Evolutionary conservation across 2,888 invertebrate genomes (phyloP).

Genomic region (Drosophila limbata): DNA sequence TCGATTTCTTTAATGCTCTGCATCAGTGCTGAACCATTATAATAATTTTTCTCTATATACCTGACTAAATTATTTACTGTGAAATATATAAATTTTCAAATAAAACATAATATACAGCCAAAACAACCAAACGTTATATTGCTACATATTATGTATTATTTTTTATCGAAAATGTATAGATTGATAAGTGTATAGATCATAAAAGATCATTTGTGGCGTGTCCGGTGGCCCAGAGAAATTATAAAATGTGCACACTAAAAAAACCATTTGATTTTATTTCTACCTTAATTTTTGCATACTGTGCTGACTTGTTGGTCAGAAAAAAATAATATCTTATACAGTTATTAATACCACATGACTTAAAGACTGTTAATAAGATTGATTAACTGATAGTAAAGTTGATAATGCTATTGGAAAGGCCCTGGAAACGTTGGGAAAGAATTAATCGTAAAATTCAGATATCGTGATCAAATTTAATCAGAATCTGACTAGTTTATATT

Average conservation of each 20-base stretch:
- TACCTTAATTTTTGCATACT: constrained; percentile 7
- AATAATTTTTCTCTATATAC: constrained; percentile 63
- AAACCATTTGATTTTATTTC: constrained; percentile 3
- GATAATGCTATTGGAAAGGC: not conserved
- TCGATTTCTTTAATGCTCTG: constrained; percentile 38
- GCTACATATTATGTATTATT: constrained; percentile 60
- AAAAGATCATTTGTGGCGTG: not conserved
- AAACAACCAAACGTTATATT: constrained; percentile 34
- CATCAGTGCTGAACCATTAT: constrained; percentile 43
- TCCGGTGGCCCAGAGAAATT: constrained; percentile 7
- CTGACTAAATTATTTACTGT: constrained; percentile 77
- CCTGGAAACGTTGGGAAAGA: too few species aligned
- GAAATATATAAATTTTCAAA: constrained; percentile 71
- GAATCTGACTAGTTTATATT: not conserved
- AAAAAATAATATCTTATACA: not conserved
- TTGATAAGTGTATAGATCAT: constrained; percentile 25
- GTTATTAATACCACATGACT: not conserved
- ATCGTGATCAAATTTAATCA: not conserved
- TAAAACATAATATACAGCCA: constrained; percentile 75
- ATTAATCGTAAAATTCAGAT: not conserved
- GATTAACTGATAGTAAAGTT: not conserved
- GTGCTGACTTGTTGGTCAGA: not conserved
- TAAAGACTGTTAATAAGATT: constrained; percentile 3
- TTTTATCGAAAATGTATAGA: constrained; percentile 57
- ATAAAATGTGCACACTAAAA: constrained; percentile 8